Base-by-base conservation (phyloP, 2,797 vertebrate species). In the Enteromius afrohamiltoni region DNA sequence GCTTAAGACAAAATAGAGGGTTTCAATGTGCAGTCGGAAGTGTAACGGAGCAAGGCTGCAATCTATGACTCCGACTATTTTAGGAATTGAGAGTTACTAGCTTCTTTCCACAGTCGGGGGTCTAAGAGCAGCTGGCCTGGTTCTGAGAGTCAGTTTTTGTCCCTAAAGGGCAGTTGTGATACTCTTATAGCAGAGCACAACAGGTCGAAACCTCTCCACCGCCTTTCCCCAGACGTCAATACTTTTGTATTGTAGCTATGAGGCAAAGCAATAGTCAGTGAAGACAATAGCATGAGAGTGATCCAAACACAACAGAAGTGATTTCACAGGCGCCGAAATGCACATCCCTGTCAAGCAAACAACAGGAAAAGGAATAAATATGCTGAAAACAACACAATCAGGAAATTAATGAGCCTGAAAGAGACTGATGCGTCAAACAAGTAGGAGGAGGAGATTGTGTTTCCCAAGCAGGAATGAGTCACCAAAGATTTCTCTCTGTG, bases 1-100 rank as follows among this genome's bases (percentile, higher is more conserved):
- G 47, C 65, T 42, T 73, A 69, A 42, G 49, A 84, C 31, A 45
- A 85, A 87, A 87, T 83, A 76, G 11, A 76, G 85, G 86, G 86
- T 86, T 88, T 83, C 68, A 81, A 34, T 37, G 4, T 65, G 53
- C 68, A 67, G 73, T 77, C 31, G 82, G 82, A 86, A 82, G 69
- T 75, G 68, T 77, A 85, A 79, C 17, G 8, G 55, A 55, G 75
- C 60, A 86, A 86, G 74, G 83, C 69, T 83, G 62, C 80, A 89
- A 89, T 87, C 85, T 86, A 79, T 85, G 70, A 71, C 71, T 71
- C n/a, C 0, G 17, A 76, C 86, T 87, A 89, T 89, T 89, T 85
- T 86, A 77, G 78, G 86, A 53, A 78, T 79, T 82, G 73, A 67
- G 80, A 81, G 77, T 80, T 80, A 79, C 83, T 79, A 80, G 73